These are phyloP conservation scores for Margaritifera margaritifera DNA, from an alignment of 2,888 invertebrate genomes.

Conservation along the genomic window DNA sequence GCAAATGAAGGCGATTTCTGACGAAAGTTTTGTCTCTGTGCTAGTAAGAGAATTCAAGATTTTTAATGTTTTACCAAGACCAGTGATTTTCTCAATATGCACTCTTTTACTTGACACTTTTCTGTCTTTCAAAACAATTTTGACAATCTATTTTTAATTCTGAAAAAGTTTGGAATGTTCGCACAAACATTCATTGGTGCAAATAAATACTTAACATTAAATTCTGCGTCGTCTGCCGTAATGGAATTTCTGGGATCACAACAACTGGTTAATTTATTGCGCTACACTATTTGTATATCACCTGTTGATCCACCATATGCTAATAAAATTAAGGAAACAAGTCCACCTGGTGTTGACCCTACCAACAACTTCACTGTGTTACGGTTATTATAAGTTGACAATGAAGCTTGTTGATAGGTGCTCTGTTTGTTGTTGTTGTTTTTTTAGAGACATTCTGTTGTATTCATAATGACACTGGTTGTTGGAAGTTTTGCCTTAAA, in stretches of 20 bases:
- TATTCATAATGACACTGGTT: conserved; percentile 34
- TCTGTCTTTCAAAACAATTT: too few species aligned
- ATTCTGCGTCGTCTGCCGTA: too few species aligned
- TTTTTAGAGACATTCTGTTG: conserved; percentile 34
- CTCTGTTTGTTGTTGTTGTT: conserved; percentile 17
- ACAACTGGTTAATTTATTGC: conserved; percentile 6
- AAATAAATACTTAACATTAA: too few species aligned
- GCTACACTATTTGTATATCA: conserved; percentile 29
- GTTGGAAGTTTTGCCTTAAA: conserved; percentile 28
- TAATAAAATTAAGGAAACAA: conserved; percentile 8
- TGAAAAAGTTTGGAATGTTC: too few species aligned
- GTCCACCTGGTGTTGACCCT: conserved; percentile 26
- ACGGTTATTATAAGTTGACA: conserved; percentile 33
- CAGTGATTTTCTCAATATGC: too few species aligned
- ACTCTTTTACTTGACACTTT: too few species aligned
- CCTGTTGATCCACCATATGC: conserved; percentile 31
- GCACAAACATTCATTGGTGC: too few species aligned
- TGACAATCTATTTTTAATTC: too few species aligned
- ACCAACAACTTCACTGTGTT: conserved; percentile 29
- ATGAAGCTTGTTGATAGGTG: conserved; percentile 33
- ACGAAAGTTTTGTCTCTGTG: too few species aligned
- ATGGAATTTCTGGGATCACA: conserved; percentile 32
- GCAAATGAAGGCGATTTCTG: too few species aligned
- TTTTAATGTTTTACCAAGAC: too few species aligned
- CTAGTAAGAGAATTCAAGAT: too few species aligned